Percentiles rank a stretch among this genome's conserved stretches.
phyloP scores from a whole-genome alignment of 2,113 vertebrate genomes.

The Muntiacus muntjak region DNA sequence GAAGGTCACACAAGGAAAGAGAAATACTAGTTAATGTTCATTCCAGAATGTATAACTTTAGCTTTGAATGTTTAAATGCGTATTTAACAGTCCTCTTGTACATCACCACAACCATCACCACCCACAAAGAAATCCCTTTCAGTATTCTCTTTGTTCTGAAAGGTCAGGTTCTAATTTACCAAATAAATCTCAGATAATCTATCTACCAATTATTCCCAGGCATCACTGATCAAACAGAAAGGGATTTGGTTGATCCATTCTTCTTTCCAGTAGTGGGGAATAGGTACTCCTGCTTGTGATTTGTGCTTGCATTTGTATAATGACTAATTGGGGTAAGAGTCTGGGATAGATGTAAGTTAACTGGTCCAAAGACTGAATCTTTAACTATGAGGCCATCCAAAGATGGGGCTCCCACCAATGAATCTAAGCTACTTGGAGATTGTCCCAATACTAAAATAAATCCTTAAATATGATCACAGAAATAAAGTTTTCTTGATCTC shows the following conservation, averaged over 20 bases:
- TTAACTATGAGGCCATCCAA: not conserved
- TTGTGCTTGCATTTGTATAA: not conserved
- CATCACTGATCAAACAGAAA: constrained; percentile 24
- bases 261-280: not conserved
- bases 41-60: not conserved
- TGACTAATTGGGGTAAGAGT: not conserved
- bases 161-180: constrained; percentile 35
- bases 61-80: constrained; percentile 41
- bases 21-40: constrained; percentile 3
- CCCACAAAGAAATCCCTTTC: constrained; percentile 12
- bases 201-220: constrained; percentile 20
- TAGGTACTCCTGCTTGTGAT: not conserved
- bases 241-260: not conserved
- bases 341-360: not conserved
- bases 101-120: not conserved
- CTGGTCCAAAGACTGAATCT: not conserved
- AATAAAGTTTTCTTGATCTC: not conserved
- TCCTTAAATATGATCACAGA: not conserved
- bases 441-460: not conserved
- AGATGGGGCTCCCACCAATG: not conserved
- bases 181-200: constrained; percentile 21
- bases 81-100: constrained; percentile 37
- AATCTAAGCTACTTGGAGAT: not conserved
- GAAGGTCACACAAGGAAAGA: not conserved
- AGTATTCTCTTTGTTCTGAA: constrained; percentile 29